phyloP scores from a whole-genome alignment of 1,140 invertebrate species.

The Drosophila ercepeae region DNA sequence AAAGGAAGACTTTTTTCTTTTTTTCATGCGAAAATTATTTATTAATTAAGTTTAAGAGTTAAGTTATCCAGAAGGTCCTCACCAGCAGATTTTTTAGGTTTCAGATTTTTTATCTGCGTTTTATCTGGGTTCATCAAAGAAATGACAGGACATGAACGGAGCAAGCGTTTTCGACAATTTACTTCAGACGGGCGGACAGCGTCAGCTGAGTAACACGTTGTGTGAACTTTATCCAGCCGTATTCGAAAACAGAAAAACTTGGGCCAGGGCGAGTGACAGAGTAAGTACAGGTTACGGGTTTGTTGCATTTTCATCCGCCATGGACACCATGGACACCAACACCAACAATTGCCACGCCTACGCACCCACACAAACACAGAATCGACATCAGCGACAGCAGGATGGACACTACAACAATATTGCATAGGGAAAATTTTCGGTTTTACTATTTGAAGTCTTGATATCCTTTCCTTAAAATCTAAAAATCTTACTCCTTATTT shows the following conservation, averaged over 20 bases:
- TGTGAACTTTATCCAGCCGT: conserved; percentile 39
- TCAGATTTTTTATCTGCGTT: conserved; percentile 83
- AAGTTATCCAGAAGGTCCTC: too few relatives aligned
- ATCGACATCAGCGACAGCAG: conserved; percentile 50
- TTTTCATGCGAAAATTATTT: too few relatives aligned
- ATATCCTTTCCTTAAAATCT: too few relatives aligned
- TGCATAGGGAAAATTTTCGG: conserved; percentile 2
- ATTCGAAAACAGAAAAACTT: too few relatives aligned
- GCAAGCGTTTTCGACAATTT: conserved; percentile 39
- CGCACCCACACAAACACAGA: conserved; percentile 41
- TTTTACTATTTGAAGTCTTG: too few relatives aligned
- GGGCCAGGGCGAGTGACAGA: too few relatives aligned
- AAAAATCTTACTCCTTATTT: background rate
- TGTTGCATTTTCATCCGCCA: conserved; percentile 16
- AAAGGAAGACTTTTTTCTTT: too few relatives aligned
- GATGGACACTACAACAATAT: conserved; percentile 29
- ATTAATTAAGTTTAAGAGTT: too few relatives aligned
- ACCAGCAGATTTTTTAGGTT: too few relatives aligned
- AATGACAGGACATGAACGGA: conserved; percentile 7
- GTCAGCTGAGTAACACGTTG: background rate
- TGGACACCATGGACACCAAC: conserved; percentile 59
- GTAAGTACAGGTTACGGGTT: background rate
- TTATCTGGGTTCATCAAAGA: conserved; percentile 50
- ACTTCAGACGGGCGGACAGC: background rate
- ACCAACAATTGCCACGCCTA: conserved; percentile 15